Evolutionary conservation across 2,113 vertebrate genomes (phyloP), one percentile per base, ranked within the genome.

Genomic region (Perca schrenkii): DNA sequence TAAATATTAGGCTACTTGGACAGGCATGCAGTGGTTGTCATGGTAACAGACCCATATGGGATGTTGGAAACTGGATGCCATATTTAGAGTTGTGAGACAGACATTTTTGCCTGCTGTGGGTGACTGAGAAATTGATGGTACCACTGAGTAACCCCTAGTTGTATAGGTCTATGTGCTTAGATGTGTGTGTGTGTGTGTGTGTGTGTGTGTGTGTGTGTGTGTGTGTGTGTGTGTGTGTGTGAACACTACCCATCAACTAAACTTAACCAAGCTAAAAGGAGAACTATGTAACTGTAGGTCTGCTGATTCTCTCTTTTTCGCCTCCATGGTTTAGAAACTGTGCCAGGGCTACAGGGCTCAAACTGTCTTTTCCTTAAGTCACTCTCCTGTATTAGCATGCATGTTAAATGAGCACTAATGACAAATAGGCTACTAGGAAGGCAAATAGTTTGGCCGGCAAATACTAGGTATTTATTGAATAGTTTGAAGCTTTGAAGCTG

Each of bases 1-100:
- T 90, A 89, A 93, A 92, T 92, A 89, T 90, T 89, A 73, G 77
- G 73, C 77, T 86, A 83, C 86, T 69, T 84, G 87, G 87, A 85
- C 77, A 79, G 77, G 40, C 40, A 79, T 69, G 75, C 82, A 54
- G 73, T 16, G 66, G 89, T 92, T 93, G 89, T 70, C 86, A 90
- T 81, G 63, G 90, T 92, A 92, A 92, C 90, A 70, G 69, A 77
- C 78, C 80, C 77, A 82, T 85, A 90, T 87, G 75, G 83, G 65
- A 86, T 82, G 78, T 43, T 89, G 64, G 50, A 88, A 88, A 87
- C 52, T 52, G 74, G 78, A 83, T 83, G 58, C 86, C 87, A 87
- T 83, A 87, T 93, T 90, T 87, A 82, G 86, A 84, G 56, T 72
- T 36, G 49, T 13, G 2, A 53, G 78, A 50, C 57, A 66, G 73